A percentile compares a stretch with the other conserved stretches of the same genome.
These are phyloP conservation scores for Eurypyga helias DNA, from an alignment of 2,113 vertebrate species.

Conservation along the genomic window DNA sequence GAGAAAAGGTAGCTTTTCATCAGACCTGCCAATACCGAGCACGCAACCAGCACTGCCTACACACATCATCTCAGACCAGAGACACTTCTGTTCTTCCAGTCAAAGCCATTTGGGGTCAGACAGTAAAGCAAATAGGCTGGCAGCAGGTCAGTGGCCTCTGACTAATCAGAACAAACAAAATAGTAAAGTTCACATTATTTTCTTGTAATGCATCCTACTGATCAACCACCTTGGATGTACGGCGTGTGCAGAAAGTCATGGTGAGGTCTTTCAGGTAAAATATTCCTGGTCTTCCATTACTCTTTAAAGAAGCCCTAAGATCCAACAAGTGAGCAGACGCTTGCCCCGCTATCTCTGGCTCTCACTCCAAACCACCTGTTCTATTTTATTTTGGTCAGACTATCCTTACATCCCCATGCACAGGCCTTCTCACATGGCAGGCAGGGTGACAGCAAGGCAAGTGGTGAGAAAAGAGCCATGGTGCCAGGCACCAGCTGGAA, in stretches of 20 bases:
- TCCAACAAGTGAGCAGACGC: background rate
- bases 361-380: background rate
- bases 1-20: background rate
- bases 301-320: background rate
- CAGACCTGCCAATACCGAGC: background rate
- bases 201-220: background rate
- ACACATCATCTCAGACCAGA: background rate
- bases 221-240: background rate
- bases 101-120: background rate
- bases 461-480: background rate
- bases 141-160: background rate
- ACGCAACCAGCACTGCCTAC: background rate
- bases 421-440: background rate
- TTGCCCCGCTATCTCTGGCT: background rate
- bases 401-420: background rate
- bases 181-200: background rate
- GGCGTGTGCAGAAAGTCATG: rapidly evolving
- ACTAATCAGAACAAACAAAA: background rate
- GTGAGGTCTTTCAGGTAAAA: background rate
- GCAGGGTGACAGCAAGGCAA: background rate
- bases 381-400: background rate
- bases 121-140: background rate
- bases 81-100: background rate
- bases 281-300: background rate
- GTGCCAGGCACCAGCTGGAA: background rate